Conservation (phyloP, 2,113 vertebrate species). For the Stegastes partitus region DNA sequence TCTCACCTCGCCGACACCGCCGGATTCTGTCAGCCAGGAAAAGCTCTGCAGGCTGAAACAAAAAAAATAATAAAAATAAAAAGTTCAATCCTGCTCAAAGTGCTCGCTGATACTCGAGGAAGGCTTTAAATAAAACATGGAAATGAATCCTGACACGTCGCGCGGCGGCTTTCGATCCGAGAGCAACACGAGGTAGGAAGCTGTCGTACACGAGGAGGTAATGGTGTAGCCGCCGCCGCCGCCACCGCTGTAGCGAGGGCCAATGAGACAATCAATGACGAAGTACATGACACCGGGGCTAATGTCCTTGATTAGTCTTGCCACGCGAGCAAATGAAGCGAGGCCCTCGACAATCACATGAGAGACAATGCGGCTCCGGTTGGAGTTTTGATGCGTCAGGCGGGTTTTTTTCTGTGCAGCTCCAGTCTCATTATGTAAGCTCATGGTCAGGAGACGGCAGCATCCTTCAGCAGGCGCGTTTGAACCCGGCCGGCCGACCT, state of each 20-base stretch:
- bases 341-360: conserved; percentile 66
- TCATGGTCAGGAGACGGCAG: conserved; percentile 39
- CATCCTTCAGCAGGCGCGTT: conserved; percentile 45
- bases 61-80: conserved; percentile 40
- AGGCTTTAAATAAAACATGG: conserved; percentile 80
- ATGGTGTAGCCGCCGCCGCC: conserved; percentile 51
- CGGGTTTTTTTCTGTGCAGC: conserved; percentile 30
- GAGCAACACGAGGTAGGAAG: conserved; percentile 41
- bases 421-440: conserved; percentile 45
- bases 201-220: conserved; percentile 55
- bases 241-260: conserved; percentile 45
- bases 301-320: conserved; percentile 77
- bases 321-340: conserved; percentile 67
- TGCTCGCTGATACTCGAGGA: conserved; percentile 58
- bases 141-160: conserved; percentile 66
- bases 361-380: conserved; percentile 52
- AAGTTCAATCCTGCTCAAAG: conserved; percentile 62
- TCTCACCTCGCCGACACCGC: conserved; percentile 61
- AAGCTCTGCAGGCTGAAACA: conserved; percentile 27
- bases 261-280: conserved; percentile 75
- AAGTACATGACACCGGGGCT: conserved; percentile 74
- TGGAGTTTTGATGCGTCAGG: conserved; percentile 41
- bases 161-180: conserved; percentile 49
- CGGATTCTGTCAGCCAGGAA: conserved; percentile 58
- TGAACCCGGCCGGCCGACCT: conserved; percentile 30